These are phyloP conservation scores for Phania funesta DNA, from an alignment of 2,888 invertebrate genomes.

Conservation along the genomic window DNA sequence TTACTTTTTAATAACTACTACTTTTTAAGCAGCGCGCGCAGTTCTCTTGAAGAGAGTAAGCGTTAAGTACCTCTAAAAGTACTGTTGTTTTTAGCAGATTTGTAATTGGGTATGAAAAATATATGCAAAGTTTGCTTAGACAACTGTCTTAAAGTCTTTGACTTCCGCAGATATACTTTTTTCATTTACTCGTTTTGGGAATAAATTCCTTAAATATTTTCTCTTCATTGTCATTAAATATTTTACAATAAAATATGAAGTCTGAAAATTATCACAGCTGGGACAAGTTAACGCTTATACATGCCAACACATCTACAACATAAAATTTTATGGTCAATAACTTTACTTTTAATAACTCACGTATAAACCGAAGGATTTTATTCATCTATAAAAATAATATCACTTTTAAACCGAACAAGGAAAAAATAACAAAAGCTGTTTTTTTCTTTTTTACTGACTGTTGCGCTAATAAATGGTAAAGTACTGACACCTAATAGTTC, in stretches of 20 bases:
- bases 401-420: background rate
- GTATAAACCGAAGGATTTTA: background rate
- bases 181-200: no score
- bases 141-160: no score
- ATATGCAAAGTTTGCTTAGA: no score
- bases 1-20: no score
- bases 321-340: slow-evolving; percentile 38
- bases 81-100: no score
- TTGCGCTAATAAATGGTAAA: slow-evolving; percentile 17
- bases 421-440: background rate
- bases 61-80: no score
- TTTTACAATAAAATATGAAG: background rate
- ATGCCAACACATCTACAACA: background rate
- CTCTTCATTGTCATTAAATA: background rate
- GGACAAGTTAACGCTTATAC: background rate
- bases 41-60: no score
- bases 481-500: background rate
- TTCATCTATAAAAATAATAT: background rate
- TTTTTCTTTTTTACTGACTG: slow-evolving; percentile 10
- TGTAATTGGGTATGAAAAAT: no score
- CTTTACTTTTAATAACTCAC: slow-evolving; percentile 7
- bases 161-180: no score
- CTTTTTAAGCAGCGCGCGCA: no score
- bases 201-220: background rate
- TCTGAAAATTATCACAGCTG: background rate